Evolutionary conservation across 2,888 invertebrate genomes (phyloP).

Genomic region (Aleiodes leptofemur): DNA sequence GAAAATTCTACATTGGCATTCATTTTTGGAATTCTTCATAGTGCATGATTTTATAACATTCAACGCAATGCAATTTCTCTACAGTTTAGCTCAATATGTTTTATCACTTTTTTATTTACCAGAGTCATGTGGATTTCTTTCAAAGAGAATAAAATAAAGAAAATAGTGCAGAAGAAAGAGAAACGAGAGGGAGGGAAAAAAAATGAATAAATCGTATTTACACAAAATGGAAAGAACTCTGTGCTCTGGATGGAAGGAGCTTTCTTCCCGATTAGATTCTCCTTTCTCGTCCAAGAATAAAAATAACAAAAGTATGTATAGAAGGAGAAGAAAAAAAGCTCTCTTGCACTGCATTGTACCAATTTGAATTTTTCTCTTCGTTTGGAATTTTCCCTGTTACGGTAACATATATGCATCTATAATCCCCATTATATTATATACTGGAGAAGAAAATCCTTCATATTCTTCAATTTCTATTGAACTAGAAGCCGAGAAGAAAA

Average conservation of each 20-base stretch:
- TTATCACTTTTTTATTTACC: slow-evolving; percentile 13
- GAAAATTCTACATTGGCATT: too few species aligned
- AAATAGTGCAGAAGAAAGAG: too few species aligned
- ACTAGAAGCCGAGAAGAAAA: too few species aligned
- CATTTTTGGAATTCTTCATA: too few species aligned
- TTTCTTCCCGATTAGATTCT: slow-evolving; percentile 30
- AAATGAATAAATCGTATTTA: slow-evolving; percentile 32
- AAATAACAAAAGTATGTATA: neutral
- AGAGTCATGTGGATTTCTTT: neutral
- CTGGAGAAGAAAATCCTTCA: too few species aligned
- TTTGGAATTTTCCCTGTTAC: neutral
- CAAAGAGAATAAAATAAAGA: neutral
- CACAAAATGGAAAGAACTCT: slow-evolving; percentile 7
- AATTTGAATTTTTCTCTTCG: neutral
- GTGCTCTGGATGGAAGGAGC: slow-evolving; percentile 9
- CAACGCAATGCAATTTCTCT: neutral
- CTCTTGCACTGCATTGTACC: neutral
- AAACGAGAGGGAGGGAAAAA: too few species aligned
- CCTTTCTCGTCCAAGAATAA: slow-evolving; percentile 17
- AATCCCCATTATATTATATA: too few species aligned
- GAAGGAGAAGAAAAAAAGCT: too few species aligned
- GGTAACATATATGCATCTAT: too few species aligned
- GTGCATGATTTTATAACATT: slow-evolving; percentile 13
- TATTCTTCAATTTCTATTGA: too few species aligned
- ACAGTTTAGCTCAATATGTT: neutral